These are phyloP conservation scores for Ascidia mentula DNA, from an alignment of 23 tunicate species.

Conservation along the genomic window DNA sequence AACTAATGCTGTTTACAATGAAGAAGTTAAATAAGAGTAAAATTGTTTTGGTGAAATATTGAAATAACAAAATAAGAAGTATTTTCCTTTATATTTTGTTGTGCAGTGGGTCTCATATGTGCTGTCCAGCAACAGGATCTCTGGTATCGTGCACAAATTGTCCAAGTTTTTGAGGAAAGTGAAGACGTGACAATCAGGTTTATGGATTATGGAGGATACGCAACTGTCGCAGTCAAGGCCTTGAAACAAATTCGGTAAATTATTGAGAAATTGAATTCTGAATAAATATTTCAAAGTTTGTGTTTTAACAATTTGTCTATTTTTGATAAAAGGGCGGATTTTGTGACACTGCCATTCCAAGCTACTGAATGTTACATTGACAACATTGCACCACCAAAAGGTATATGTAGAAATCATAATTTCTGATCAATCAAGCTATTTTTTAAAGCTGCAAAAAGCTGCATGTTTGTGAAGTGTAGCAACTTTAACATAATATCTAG, in stretches of 20 bases:
- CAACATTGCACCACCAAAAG: conserved; percentile 74
- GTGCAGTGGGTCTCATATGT: conserved; percentile 72
- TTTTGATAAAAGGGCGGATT: conserved; percentile 59
- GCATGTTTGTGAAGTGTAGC: no score
- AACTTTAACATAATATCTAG: no score
- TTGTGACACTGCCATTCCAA: conserved; percentile 74
- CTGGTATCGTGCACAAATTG: conserved; percentile 77
- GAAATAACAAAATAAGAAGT: no score
- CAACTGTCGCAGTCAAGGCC: conserved; percentile 34
- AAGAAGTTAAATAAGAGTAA: no score
- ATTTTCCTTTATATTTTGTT: no score
- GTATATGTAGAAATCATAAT: conserved; percentile 9
- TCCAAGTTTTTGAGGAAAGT: conserved; percentile 47
- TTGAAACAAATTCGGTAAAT: conserved; percentile 54
- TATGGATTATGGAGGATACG: conserved; percentile 85
- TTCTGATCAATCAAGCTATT: no score
- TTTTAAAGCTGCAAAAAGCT: no score
- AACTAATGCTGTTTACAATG: no score
- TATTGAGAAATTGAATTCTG: neutral
- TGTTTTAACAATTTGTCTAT: neutral
- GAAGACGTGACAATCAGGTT: conserved; percentile 59
- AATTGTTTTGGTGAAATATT: no score
- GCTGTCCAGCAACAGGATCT: conserved; percentile 66
- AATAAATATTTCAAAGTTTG: neutral
- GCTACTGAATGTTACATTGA: conserved; percentile 77